Evolutionary conservation across 1,140 invertebrate genomes (phyloP).

Genomic region (Pinna nobilis): DNA sequence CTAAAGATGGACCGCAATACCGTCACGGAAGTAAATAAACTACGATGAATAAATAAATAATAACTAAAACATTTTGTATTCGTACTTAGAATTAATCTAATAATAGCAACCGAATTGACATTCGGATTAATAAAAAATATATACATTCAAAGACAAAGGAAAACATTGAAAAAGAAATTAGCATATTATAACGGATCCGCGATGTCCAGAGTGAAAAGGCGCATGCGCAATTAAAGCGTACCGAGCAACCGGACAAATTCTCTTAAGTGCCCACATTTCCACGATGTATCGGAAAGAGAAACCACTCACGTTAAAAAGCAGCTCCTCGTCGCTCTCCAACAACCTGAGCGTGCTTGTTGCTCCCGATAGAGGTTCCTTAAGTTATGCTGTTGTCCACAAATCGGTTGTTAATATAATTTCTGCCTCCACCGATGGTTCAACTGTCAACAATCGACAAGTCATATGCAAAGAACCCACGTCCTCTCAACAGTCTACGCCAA

Average conservation of each 20-base stretch:
- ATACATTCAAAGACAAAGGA: too few relatives aligned
- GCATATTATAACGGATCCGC: too few relatives aligned
- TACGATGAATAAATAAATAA: too few relatives aligned
- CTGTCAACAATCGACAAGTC: slow-evolving; percentile 66
- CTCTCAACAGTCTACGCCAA: slow-evolving; percentile 55
- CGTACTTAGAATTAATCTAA: too few relatives aligned
- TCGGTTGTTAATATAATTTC: slow-evolving; percentile 69
- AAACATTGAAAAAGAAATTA: too few relatives aligned
- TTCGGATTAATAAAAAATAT: too few relatives aligned
- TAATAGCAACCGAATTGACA: too few relatives aligned
- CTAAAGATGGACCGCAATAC: too few relatives aligned
- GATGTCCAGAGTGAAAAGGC: too few relatives aligned
- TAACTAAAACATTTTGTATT: too few relatives aligned
- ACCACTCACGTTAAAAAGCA: slow-evolving; percentile 66
- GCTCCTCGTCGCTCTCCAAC: slow-evolving; percentile 66
- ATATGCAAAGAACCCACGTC: slow-evolving; percentile 71
- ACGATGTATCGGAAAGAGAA: slow-evolving; percentile 71
- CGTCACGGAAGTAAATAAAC: too few relatives aligned
- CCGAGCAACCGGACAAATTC: slow-evolving; percentile 20
- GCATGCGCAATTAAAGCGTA: slow-evolving; percentile 32
- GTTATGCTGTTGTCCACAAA: slow-evolving; percentile 70
- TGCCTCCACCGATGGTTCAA: slow-evolving; percentile 62
- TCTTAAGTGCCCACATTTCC: not conserved
- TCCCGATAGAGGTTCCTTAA: slow-evolving; percentile 58
- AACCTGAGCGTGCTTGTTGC: slow-evolving; percentile 65